Percentiles rank a stretch among this genome's conserved stretches.
These are phyloP conservation scores for Aythya baeri DNA, from an alignment of 2,113 vertebrate genomes.

Conservation along the genomic window DNA sequence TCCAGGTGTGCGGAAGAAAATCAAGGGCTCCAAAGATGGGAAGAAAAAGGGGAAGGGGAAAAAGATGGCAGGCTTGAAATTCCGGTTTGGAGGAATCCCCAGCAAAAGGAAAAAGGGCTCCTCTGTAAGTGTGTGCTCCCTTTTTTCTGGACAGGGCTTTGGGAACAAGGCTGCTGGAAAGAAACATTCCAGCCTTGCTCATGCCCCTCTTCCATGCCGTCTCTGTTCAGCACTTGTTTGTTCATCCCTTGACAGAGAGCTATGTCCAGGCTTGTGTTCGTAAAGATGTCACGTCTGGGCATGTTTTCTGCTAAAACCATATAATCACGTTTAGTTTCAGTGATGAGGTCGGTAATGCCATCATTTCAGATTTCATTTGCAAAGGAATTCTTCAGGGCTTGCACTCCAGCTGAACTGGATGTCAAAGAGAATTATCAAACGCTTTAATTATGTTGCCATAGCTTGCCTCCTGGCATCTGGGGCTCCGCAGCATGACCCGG, in stretches of 20 bases:
- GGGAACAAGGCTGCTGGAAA: neutral
- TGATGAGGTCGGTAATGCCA: neutral
- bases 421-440: neutral
- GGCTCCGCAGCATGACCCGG: neutral
- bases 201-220: fast-evolving
- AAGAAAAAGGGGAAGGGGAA: constrained; percentile 95
- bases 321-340: neutral
- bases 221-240: fast-evolving
- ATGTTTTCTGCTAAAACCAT: neutral
- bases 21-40: constrained; percentile 85
- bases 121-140: constrained; percentile 78
- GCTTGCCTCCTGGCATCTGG: neutral
- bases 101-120: constrained; percentile 96
- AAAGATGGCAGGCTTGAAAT: constrained; percentile 85
- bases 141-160: neutral
- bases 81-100: constrained; percentile 87
- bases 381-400: constrained; percentile 11
- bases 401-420: neutral
- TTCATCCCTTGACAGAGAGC: neutral
- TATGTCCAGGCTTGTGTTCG: neutral
- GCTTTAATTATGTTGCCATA: neutral
- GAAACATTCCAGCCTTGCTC: neutral
- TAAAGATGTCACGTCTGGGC: fast-evolving
- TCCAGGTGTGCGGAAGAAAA: constrained; percentile 91
- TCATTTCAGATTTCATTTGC: neutral